Conservation (phyloP, 2,113 vertebrate species). For the Ictalurus punctatus region DNA sequence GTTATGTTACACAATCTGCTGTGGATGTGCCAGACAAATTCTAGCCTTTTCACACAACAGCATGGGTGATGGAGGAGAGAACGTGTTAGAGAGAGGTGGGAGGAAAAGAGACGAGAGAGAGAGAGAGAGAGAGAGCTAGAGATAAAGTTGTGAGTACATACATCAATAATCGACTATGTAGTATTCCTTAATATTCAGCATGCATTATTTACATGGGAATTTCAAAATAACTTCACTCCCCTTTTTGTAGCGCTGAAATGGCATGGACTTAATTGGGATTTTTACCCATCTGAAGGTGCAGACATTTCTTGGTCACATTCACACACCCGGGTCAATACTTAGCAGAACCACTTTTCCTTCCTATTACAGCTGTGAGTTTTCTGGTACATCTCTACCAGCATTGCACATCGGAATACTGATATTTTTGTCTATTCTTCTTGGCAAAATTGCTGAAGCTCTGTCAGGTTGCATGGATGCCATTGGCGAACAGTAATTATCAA, state of each 20-base stretch:
- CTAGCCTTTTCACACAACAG: slow-evolving; percentile 50
- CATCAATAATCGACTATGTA: not conserved
- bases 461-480: not conserved
- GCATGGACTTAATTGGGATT: not conserved
- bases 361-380: too few relatives aligned
- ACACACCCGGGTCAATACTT: too few relatives aligned
- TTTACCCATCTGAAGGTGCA: not conserved
- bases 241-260: not conserved
- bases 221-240: not conserved
- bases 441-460: not conserved
- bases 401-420: too few relatives aligned
- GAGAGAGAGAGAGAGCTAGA: slow-evolving; percentile 37
- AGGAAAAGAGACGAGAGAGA: slow-evolving; percentile 27
- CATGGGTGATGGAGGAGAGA: slow-evolving; percentile 41
- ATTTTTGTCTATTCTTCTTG: not conserved
- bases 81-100: not conserved
- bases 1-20: slow-evolving; percentile 57
- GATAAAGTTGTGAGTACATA: not conserved
- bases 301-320: not conserved
- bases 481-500: not conserved
- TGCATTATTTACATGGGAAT: not conserved
- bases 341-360: too few relatives aligned
- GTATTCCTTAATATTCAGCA: not conserved
- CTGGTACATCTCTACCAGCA: too few relatives aligned
- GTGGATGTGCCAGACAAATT: slow-evolving; percentile 49